Conservation (phyloP, 2,888 invertebrate genomes). For the Cremastinae sp. region DNA sequence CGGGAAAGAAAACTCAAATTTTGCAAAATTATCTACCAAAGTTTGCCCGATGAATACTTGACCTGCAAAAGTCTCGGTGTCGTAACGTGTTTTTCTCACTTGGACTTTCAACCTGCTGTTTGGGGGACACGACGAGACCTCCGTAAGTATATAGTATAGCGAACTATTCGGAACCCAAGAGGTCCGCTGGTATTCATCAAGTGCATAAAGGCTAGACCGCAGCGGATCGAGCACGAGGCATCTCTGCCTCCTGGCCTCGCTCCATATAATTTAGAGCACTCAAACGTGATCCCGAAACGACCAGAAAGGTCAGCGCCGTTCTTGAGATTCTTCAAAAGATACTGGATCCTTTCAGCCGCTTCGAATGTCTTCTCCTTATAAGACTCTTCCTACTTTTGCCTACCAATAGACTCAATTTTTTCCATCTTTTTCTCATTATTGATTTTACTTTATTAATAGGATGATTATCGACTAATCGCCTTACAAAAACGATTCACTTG, state of each 20-base stretch:
- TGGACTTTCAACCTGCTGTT: no score
- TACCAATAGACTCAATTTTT: background rate
- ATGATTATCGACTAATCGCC: background rate
- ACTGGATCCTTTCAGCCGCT: background rate
- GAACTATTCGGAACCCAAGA: constrained; percentile 47
- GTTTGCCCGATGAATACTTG: no score
- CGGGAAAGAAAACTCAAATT: no score
- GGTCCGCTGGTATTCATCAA: constrained; percentile 70
- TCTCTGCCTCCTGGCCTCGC: constrained; percentile 64
- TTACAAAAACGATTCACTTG: constrained; percentile 15
- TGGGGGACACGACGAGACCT: no score
- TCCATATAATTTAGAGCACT: constrained; percentile 78
- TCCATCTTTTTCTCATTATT: background rate
- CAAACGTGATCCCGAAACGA: constrained; percentile 76
- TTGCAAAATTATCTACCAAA: no score
- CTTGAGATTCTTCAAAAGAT: constrained; percentile 65
- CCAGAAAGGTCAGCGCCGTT: constrained; percentile 75
- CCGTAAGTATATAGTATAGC: no score
- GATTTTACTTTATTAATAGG: background rate
- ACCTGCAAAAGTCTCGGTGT: no score
- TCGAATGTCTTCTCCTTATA: constrained; percentile 72
- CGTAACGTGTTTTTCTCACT: no score
- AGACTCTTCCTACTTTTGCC: constrained; percentile 7
- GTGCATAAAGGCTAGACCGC: constrained; percentile 10
- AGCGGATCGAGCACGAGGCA: background rate